These are phyloP conservation scores for Neoscelio sp. DNA, from an alignment of 2,888 invertebrate species.

Conservation along the genomic window DNA sequence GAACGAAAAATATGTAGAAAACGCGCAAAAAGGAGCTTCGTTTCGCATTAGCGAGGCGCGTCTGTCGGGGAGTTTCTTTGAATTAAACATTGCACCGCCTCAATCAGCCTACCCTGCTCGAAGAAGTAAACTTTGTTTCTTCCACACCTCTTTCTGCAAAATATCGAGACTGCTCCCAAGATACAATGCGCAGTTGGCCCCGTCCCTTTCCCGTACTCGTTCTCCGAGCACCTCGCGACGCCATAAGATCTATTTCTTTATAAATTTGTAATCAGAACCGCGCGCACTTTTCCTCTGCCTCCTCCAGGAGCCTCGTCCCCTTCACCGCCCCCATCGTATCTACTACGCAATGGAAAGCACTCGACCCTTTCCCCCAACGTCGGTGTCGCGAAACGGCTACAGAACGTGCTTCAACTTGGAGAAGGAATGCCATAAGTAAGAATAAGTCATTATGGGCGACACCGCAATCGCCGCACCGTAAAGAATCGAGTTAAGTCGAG, in stretches of 20 bases:
- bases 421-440: slow-evolving; percentile 14
- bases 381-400: slow-evolving; percentile 32
- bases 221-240: slow-evolving; percentile 21
- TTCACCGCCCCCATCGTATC: slow-evolving; percentile 3
- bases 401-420: slow-evolving; percentile 42
- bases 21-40: slow-evolving; percentile 22
- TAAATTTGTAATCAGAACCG: slow-evolving; percentile 65
- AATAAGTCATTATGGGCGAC: slow-evolving; percentile 27
- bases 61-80: slow-evolving; percentile 59
- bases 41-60: slow-evolving; percentile 48
- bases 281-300: slow-evolving; percentile 37
- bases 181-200: slow-evolving; percentile 10
- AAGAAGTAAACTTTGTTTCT: slow-evolving; percentile 51
- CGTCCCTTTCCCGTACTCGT: slow-evolving; percentile 9
- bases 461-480: slow-evolving; percentile 32
- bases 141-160: slow-evolving; percentile 36
- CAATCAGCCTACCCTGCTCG: slow-evolving; percentile 34
- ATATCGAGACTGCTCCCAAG: slow-evolving; percentile 38
- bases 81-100: slow-evolving; percentile 63
- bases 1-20: too few species aligned
- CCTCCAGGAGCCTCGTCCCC: neutral
- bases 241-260: slow-evolving; percentile 60
- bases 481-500: slow-evolving; percentile 37
- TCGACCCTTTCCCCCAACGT: slow-evolving; percentile 31
- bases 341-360: slow-evolving; percentile 28